phyloP scores from a whole-genome alignment of 2,113 vertebrate species.

The Syngnathus scovelli region DNA sequence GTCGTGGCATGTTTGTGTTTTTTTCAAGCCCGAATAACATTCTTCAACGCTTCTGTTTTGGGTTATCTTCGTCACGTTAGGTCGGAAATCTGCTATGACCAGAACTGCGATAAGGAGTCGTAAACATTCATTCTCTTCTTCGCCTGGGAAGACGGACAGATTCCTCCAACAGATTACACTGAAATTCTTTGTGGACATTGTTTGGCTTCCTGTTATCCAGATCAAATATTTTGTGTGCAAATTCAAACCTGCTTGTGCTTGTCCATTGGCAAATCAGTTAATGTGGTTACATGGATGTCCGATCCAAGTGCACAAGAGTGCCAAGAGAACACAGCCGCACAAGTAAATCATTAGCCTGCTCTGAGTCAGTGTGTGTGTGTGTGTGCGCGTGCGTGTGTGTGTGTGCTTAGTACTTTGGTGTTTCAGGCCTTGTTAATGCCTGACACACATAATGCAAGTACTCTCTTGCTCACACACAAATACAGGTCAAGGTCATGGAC shows the following conservation, averaged over 20 bases:
- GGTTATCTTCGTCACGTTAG: slow-evolving; percentile 15
- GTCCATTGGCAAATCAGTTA: slow-evolving; percentile 6
- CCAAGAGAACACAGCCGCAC: slow-evolving; percentile 35
- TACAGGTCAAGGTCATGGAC: slow-evolving; percentile 47
- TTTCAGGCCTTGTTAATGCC: slow-evolving; percentile 32
- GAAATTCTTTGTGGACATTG: slow-evolving; percentile 31
- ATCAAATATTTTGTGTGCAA: slow-evolving; percentile 40
- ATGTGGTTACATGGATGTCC: slow-evolving; percentile 3
- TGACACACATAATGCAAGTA: slow-evolving; percentile 7
- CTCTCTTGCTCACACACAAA: slow-evolving; percentile 14
- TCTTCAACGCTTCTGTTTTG: slow-evolving; percentile 3
- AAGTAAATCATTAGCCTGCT: slow-evolving; percentile 66
- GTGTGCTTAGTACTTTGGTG: slow-evolving; percentile 44
- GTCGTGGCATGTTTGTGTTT: slow-evolving; percentile 14
- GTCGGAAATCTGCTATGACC: slow-evolving; percentile 18
- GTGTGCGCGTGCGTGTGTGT: slow-evolving; percentile 50
- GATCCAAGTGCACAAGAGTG: slow-evolving; percentile 13
- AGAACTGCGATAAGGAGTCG: slow-evolving; percentile 31
- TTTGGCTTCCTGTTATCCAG: slow-evolving; percentile 25
- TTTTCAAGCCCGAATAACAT: slow-evolving; percentile 11
- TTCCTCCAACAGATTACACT: slow-evolving; percentile 36
- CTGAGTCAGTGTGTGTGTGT: slow-evolving; percentile 58
- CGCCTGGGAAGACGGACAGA: slow-evolving; percentile 10
- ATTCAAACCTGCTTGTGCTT: slow-evolving; percentile 12
- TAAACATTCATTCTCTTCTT: slow-evolving; percentile 16